Evolutionary conservation across 2,888 invertebrate species (phyloP), one percentile per base, ranked within the genome.

Genomic region (Hoplodrina ambigua): DNA sequence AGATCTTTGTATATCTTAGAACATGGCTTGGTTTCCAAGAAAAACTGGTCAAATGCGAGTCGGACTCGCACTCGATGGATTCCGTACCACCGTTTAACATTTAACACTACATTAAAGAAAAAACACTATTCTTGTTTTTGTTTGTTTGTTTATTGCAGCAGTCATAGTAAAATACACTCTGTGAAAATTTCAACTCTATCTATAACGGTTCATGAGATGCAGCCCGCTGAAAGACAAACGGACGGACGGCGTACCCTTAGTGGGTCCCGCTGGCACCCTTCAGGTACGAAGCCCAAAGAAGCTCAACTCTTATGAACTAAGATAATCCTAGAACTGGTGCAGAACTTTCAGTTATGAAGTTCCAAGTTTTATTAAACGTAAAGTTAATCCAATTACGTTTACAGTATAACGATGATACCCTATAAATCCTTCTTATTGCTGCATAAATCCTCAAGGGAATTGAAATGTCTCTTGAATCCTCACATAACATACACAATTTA

Each of bases 401-500:
- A 63, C 25, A 56, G 52, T 50, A 57, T 56, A 54, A 52, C 15
- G 53, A 69, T 75, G 59, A 52, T 80, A 65, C 54, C 20, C 50
- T 66, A 65, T 77, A 65, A 75, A 75, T 69, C 64, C 46, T n/a
- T 44, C 33, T 70, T 65, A 76, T 80, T 68, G 50, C 69, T 69
- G 54, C 57, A 75, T 77, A 61, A 75, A 77, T 77, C 77, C 75
- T 75, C 44, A 25, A 53, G 30, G 17, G 41, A 75, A 75, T 65
- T 65, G 52, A 69, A 72, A 62, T 75, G 41, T 69, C 37, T 37
- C 37, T 55, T 20, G 44, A 69, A 52, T 69, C 50, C 50, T 57
- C 61, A 75, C 57, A 64, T 59, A 55, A 66, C 58, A 60, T 62
- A 80, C 50, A 75, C 62, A 70, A 62, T 80, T 75, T 70, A 76